These are phyloP conservation scores for Chalcis sispes DNA, from an alignment of 2,888 invertebrate genomes.

Conservation along the genomic window DNA sequence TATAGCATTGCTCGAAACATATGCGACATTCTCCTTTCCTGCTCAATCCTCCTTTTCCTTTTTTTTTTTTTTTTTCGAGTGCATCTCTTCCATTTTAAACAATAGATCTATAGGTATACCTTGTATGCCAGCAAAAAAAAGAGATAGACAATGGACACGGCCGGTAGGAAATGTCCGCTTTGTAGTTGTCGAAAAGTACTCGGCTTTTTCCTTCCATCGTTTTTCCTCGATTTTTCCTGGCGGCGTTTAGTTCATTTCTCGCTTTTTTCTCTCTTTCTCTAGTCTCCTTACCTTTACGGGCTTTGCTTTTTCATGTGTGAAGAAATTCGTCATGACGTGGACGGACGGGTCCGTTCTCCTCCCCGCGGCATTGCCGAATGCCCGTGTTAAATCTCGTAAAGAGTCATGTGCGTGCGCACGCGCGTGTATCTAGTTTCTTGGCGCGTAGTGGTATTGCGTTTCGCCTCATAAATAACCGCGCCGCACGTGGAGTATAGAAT, in stretches of 20 bases:
- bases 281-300: conserved; percentile 10
- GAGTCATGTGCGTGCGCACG: conserved; percentile 13
- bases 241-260: neutral
- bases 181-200: conserved; percentile 15
- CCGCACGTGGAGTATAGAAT: conserved; percentile 21
- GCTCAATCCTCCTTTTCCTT: neutral
- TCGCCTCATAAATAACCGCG: conserved; percentile 56
- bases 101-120: neutral
- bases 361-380: conserved; percentile 31
- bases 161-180: neutral
- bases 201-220: conserved; percentile 5
- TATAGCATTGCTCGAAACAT: conserved; percentile 33
- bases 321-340: conserved; percentile 64
- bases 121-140: neutral
- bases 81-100: conserved; percentile 14
- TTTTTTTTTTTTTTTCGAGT: neutral
- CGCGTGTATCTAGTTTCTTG: conserved; percentile 36
- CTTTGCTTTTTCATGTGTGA: conserved; percentile 59
- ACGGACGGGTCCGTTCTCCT: conserved; percentile 43
- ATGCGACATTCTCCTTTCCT: neutral
- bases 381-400: conserved; percentile 45
- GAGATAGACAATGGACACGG: neutral
- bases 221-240: neutral
- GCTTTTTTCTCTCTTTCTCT: neutral
- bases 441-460: conserved; percentile 38